Conservation (phyloP, 2,113 vertebrate species). For the Neomonachus schauinslandi region DNA sequence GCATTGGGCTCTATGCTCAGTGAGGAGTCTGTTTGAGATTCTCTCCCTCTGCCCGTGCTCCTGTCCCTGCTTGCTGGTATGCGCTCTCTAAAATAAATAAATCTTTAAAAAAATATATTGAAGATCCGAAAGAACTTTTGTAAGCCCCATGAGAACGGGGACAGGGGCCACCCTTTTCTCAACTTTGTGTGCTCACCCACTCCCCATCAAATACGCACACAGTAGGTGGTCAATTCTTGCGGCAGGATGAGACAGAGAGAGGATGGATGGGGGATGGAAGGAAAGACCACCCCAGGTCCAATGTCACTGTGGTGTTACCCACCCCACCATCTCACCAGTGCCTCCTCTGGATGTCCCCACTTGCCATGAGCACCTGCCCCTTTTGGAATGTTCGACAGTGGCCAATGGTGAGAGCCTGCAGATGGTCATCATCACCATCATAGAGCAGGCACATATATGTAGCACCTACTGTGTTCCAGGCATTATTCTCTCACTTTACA, state of each 20-base stretch:
- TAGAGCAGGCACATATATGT: not conserved
- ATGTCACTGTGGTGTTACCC: not conserved
- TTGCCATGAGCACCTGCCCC: not conserved
- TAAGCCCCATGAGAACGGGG: not conserved
- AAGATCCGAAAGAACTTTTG: not conserved
- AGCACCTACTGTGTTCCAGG: not conserved
- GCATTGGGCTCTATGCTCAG: not conserved
- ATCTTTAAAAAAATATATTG: not conserved
- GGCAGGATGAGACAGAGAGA: not conserved
- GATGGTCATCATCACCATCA: not conserved
- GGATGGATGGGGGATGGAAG: not conserved
- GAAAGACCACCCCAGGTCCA: not conserved
- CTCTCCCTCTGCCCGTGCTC: not conserved
- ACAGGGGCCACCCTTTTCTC: not conserved
- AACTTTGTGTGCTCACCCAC: too few relatives aligned
- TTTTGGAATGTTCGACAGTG: not conserved
- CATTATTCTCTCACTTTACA: not conserved
- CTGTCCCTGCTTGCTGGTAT: not conserved
- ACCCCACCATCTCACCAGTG: not conserved
- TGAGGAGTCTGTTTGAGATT: not conserved
- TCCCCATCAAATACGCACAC: not conserved
- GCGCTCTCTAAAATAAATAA: not conserved
- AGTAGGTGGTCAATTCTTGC: not conserved
- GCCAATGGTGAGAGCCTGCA: not conserved
- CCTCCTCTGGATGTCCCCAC: not conserved